A percentile compares a stretch with the other conserved stretches of the same genome.
phyloP scores from a whole-genome alignment of 2,888 invertebrate genomes.

The Mythimna ferrago region DNA sequence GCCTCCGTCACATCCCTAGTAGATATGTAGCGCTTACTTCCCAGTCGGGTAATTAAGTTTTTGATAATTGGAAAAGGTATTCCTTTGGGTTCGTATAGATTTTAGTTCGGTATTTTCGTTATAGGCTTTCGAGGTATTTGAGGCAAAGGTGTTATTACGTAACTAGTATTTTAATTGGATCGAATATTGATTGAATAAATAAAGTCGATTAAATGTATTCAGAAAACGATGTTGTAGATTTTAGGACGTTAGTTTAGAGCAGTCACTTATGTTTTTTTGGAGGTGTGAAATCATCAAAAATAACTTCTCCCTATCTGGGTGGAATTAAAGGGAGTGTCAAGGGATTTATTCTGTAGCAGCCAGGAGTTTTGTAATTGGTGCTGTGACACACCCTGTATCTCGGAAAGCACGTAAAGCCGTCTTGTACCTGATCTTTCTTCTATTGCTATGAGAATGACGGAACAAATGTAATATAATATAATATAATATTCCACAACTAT shows the following conservation, averaged over 20 bases:
- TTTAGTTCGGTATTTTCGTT: slow-evolving; percentile 24
- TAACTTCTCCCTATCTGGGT: too few relatives aligned
- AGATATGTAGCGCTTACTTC: slow-evolving; percentile 14
- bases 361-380: too few relatives aligned
- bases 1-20: background rate
- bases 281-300: too few relatives aligned
- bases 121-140: background rate
- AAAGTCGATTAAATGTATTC: background rate
- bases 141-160: background rate
- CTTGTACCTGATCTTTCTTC: too few relatives aligned
- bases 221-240: background rate
- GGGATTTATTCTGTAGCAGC: too few relatives aligned
- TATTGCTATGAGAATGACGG: too few relatives aligned
- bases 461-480: too few relatives aligned
- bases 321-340: too few relatives aligned
- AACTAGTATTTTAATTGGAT: background rate
- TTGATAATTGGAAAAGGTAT: slow-evolving; percentile 58
- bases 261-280: too few relatives aligned
- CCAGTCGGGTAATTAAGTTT: slow-evolving; percentile 54
- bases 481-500: too few relatives aligned
- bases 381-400: too few relatives aligned
- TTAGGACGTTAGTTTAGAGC: background rate
- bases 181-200: slow-evolving; percentile 4
- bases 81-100: slow-evolving; percentile 34
- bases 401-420: too few relatives aligned